phyloP scores from a whole-genome alignment of 2,797 vertebrate species.

The Acridotheres tristis region DNA sequence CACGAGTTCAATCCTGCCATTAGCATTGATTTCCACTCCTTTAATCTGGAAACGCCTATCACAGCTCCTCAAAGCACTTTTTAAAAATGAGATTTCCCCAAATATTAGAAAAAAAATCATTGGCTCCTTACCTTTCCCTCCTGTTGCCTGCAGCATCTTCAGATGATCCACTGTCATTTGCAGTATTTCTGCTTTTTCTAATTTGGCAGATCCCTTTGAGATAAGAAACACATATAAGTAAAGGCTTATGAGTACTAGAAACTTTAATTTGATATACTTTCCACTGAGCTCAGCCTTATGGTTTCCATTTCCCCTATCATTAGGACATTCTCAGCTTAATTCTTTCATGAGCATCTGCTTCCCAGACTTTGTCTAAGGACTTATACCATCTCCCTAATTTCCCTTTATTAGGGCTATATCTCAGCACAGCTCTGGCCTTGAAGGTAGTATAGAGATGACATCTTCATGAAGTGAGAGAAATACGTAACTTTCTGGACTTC shows the following conservation, averaged over 20 bases:
- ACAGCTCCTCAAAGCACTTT: constrained; percentile 76
- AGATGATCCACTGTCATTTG: constrained; percentile 98
- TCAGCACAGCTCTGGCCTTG: neutral
- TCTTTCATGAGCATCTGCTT: constrained; percentile 58
- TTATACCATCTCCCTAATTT: neutral
- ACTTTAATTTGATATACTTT: constrained; percentile 63
- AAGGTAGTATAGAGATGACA: neutral
- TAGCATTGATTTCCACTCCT: constrained; percentile 87
- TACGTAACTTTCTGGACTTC: neutral
- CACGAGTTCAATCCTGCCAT: constrained; percentile 90
- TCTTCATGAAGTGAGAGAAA: neutral
- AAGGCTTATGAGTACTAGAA: constrained; percentile 48
- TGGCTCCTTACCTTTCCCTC: constrained; percentile 87
- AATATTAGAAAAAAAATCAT: constrained; percentile 14
- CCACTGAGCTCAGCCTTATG: constrained; percentile 43
- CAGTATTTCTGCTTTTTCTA: constrained; percentile 96
- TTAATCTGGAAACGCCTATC: constrained; percentile 80
- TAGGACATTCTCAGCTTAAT: constrained; percentile 59
- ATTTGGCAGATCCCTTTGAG: constrained; percentile 91
- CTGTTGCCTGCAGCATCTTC: constrained; percentile 93
- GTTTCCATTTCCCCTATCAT: constrained; percentile 64
- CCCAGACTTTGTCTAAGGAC: constrained; percentile 45
- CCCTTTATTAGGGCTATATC: neutral
- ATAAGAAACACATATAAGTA: constrained; percentile 63
- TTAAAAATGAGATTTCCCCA: constrained; percentile 64